Evolutionary conservation across 2,113 vertebrate species (phyloP).

Genomic region (Cyanoramphus novaezelandiae): DNA sequence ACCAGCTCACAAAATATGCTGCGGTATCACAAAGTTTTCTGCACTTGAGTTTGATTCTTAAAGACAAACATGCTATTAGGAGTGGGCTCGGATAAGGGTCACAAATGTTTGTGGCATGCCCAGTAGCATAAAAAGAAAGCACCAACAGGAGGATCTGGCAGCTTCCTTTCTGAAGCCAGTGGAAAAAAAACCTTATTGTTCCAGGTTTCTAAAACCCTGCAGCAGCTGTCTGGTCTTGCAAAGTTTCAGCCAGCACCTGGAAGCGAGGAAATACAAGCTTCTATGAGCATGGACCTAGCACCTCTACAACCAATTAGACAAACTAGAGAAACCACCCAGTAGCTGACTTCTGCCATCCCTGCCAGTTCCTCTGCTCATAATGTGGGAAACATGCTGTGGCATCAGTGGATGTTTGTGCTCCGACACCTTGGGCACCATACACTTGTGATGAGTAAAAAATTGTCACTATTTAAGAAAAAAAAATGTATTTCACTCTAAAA

Average conservation of each 20-base stretch:
- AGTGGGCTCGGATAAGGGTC: neutral
- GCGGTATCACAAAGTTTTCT: neutral
- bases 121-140: neutral
- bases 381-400: neutral
- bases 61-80: accelerated
- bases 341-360: neutral
- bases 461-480: neutral
- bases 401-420: neutral
- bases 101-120: neutral
- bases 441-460: neutral
- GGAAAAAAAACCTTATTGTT: neutral
- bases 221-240: neutral
- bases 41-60: neutral
- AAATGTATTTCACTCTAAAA: neutral
- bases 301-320: neutral
- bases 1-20: neutral
- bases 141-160: neutral
- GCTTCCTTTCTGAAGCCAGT: neutral
- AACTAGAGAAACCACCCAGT: neutral
- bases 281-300: neutral
- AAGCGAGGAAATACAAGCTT: neutral
- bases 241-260: neutral
- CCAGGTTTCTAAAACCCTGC: neutral
- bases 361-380: neutral
- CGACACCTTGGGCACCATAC: neutral